Evolutionary conservation across 2,113 vertebrate genomes (phyloP), one percentile per base, ranked within the genome.

Genomic region (Apteryx mantelli): DNA sequence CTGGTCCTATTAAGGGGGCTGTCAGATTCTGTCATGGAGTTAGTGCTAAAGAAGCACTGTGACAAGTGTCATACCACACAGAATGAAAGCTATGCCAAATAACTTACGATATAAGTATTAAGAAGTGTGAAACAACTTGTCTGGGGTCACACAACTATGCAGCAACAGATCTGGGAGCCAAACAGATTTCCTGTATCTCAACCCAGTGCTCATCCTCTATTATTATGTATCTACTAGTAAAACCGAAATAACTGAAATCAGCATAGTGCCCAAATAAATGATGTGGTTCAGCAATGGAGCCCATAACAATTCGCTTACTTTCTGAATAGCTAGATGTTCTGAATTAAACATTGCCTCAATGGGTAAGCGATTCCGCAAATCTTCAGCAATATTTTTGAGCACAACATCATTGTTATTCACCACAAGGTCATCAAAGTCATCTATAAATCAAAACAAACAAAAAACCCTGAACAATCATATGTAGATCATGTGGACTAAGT

Each of bases 301-400:
- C 26, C 22, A 10, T 61, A 97, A 75, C 38, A 65, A 83, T 48
- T 18, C 63, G 83, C 91, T 98, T 98, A 99, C 98, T 97, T 98
- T 99, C 93, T 98, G 97, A 82, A 98, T 60, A 38, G 98, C 98
- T 2, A 96, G 83, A 30, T 96, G 97, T 96, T 99, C 99, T 0
- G 98, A 99, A 56, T 97, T 88, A 16, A 99, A 90, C 98, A 99
- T 98, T 25, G 98, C 99, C 66, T 99, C 98, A 1, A 95, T 22
- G 32, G 99, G 99, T 73, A 99, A 97, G 61, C 38, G 83, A 28
- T 68, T 96, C 89, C 98, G 97, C 95, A 99, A 97, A 66, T 99
- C 99, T 38, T 99, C 99, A 48, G 99, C 98, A 42, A 99, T 99
- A 95, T 95, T 99, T 94, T 97, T 98, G 88, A 99, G 98, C 44